Evolutionary conservation across 2,113 vertebrate species (phyloP).

Genomic region (Hydropotes inermis): DNA sequence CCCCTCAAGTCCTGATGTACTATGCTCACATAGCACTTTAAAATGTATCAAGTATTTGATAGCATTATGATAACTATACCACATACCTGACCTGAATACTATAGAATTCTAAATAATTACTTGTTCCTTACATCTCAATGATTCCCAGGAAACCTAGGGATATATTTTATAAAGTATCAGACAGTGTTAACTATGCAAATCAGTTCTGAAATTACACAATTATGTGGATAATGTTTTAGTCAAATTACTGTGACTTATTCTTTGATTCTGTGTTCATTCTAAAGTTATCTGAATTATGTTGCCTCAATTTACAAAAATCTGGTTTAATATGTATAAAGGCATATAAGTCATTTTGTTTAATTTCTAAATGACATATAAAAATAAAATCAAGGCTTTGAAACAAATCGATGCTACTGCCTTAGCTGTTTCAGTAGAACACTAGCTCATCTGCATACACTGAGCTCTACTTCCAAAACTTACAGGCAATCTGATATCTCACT

Average conservation of each 20-base stretch:
- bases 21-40: neutral
- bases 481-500: neutral
- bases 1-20: neutral
- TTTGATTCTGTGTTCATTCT: neutral
- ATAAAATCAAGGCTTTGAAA: conserved; percentile 56
- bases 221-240: neutral
- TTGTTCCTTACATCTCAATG: neutral
- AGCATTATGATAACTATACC: neutral
- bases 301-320: conserved; percentile 1
- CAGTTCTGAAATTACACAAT: conserved; percentile 23
- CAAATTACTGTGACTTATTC: neutral
- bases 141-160: neutral
- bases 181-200: conserved; percentile 57
- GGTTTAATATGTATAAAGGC: neutral
- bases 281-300: conserved; percentile 1
- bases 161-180: neutral
- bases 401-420: neutral
- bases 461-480: neutral
- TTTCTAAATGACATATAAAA: neutral
- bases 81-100: neutral
- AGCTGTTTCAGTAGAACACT: neutral
- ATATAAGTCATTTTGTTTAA: neutral
- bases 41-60: neutral
- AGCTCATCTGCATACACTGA: neutral
- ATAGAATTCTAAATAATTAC: neutral